Base-by-base conservation (phyloP, 1,140 invertebrate species). In the Sycophaga agraensis region DNA sequence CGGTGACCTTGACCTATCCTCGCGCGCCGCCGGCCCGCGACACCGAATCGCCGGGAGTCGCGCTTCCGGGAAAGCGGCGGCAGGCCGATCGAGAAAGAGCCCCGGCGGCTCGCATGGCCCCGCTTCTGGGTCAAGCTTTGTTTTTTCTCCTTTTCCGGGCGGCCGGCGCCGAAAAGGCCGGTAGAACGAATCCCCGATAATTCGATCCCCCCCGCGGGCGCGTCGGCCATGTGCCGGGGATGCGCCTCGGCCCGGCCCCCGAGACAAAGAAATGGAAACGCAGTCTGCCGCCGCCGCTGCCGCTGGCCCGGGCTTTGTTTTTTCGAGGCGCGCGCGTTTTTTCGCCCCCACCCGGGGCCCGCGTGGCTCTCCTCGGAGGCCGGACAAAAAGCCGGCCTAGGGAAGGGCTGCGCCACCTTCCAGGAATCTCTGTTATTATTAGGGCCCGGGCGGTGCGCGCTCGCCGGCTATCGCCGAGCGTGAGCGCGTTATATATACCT, bases 141-240 rank as follows among this genome's bases (percentile, higher is more conserved):
- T 42, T 45, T 56, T 56, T 19, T 46, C 42, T 16, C 12, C 35
- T 46, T 55, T n/a, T 40, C 21, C 34, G 19, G 16, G 46, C 43
- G 9, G 17, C 28, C 11, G 28, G 28, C 5, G 16, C 40, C 16
- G n/a, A n/a, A n/a, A n/a, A n/a, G n/a, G n/a, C 50, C 28, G 28
- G 39, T 54, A 57, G 54, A 70, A 70, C 59, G 67, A 70, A 70
- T 68, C 58, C 21, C 42, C 14, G 53, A 61, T 70, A 67, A 70
- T 70, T 68, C 61, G 66, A 68, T 66, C 64, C 58, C 43, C 45
- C 48, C 50, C 35, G 50, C 28, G 45, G 7, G 19, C n/a, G 19
- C 16, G 16, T 2, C 40, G 40, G n/a, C n/a, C n/a, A n/a, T n/a
- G n/a, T n/a, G n/a, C n/a, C n/a, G 21, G 50, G 50, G 50, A 54